phyloP scores from a whole-genome alignment of 1,140 invertebrate species.

The Theocolax elegans region DNA sequence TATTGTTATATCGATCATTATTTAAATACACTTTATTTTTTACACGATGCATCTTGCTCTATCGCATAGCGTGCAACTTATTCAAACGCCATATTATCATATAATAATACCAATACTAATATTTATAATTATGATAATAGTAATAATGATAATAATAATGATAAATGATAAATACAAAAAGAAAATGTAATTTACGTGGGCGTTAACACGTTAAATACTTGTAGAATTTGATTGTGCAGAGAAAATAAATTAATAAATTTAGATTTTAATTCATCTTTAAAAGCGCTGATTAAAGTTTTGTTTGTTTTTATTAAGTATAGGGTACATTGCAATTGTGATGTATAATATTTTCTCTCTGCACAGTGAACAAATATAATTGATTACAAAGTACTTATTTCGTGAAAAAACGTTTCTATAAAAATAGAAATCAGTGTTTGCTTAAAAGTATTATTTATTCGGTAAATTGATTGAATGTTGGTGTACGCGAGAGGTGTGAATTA shows the following conservation, averaged over 20 bases:
- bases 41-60: background rate
- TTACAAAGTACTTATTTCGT: conserved; percentile 7
- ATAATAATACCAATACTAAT: no score
- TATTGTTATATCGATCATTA: no score
- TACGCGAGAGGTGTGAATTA: background rate
- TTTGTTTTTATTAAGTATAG: no score
- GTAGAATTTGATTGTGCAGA: background rate
- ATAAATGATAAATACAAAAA: no score
- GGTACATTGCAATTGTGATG: no score
- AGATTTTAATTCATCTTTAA: no score
- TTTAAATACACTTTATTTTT: conserved; percentile 27
- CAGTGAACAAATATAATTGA: background rate
- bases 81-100: conserved; percentile 33
- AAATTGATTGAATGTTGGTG: conserved; percentile 5
- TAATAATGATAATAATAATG: no score
- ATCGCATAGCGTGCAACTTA: background rate
- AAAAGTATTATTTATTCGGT: conserved; percentile 32
- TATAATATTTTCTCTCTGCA: conserved; percentile 11
- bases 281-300: no score
- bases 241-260: conserved; percentile 4
- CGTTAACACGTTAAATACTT: background rate
- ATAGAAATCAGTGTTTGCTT: background rate
- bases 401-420: conserved; percentile 3
- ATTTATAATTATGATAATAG: no score
- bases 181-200: conserved; percentile 1